Evolutionary conservation across 2,113 vertebrate genomes (phyloP), one percentile per base, ranked within the genome.

Genomic region (Rhizomys pruinosus): DNA sequence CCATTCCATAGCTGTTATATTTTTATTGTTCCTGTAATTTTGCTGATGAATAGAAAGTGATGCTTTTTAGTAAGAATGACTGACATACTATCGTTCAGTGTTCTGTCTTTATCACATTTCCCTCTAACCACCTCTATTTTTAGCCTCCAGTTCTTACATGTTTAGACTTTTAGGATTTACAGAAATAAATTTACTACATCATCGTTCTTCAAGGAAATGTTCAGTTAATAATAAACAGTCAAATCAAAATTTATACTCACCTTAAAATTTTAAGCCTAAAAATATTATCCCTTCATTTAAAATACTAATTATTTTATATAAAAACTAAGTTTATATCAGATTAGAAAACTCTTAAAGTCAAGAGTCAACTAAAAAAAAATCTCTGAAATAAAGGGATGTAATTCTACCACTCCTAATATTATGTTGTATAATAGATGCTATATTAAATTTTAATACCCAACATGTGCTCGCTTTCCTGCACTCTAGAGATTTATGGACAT

Each of bases 11-110:
- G 22, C 4, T 82, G n/a, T 79, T 76, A 15, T 73, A 20, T 90
- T 42, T 47, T 6, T 81, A 94, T 89, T 25, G 8, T 25, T 85
- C 74, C 15, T 86, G 94, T 96, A n/a, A 61, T 88, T 91, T 91
- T 17, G 1, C 78, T 55, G n/a, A 12, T 34, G 87, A 93, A 89
- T 11, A 44, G 52, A 93, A 92, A 17, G 32, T 20, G 55, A 84
- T 77, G 2, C 7, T 47, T 94, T 92, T 71, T 42, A 4, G 1
- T 39, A 84, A 72, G 12, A 81, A 78, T 69, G 25, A 39, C 37
- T 77, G 39, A 37, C 20, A 80, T 0, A 0, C 79, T 84, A 25
- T 19, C 32, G 29, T 0, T 11, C 55, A 52, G 4, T 73, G 1
- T 37, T 69, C 2, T 9, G n/a, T 5, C 20, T 55, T 82, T 79